These are phyloP conservation scores for Perca flavescens DNA, from an alignment of 2,113 vertebrate species.

Conservation along the genomic window DNA sequence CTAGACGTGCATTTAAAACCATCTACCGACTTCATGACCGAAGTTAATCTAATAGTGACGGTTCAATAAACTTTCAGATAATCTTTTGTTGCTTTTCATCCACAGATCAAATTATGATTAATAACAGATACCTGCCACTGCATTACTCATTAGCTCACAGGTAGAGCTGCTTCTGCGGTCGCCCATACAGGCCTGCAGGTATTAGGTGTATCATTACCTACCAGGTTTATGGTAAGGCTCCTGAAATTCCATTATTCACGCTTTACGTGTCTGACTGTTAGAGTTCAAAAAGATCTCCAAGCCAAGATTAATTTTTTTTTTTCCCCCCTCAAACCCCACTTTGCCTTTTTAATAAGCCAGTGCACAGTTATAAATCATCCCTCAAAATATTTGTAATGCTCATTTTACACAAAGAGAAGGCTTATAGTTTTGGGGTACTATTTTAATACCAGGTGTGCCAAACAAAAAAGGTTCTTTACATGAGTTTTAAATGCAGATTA, in stretches of 20 bases:
- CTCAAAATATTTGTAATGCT: constrained; percentile 57
- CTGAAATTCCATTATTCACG: constrained; percentile 54
- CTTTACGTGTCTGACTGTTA: constrained; percentile 48
- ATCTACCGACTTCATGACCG: constrained; percentile 8
- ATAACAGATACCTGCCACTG: constrained; percentile 46
- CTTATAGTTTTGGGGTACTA: constrained; percentile 37
- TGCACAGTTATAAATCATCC: constrained; percentile 51
- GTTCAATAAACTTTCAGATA: constrained; percentile 54
- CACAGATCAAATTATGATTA: constrained; percentile 70
- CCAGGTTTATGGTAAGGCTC: constrained; percentile 39
- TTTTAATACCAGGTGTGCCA: constrained; percentile 46
- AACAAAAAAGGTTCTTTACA: constrained; percentile 20
- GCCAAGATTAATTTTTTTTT: constrained; percentile 35
- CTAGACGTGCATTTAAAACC: constrained; percentile 18
- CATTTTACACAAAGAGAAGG: constrained; percentile 38
- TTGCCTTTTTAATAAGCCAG: constrained; percentile 57
- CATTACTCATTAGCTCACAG: constrained; percentile 65
- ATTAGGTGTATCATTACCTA: constrained; percentile 67
- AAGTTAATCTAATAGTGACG: constrained; percentile 54
- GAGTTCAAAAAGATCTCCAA: constrained; percentile 46
- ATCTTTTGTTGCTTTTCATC: constrained; percentile 53
- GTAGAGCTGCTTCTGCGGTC: constrained; percentile 45
- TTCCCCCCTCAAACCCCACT: background rate
- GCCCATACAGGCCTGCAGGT: constrained; percentile 32
- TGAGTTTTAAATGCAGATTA: constrained; percentile 47